These are phyloP conservation scores for Atrichornis clamosus DNA, from an alignment of 2,113 vertebrate genomes.

Conservation along the genomic window DNA sequence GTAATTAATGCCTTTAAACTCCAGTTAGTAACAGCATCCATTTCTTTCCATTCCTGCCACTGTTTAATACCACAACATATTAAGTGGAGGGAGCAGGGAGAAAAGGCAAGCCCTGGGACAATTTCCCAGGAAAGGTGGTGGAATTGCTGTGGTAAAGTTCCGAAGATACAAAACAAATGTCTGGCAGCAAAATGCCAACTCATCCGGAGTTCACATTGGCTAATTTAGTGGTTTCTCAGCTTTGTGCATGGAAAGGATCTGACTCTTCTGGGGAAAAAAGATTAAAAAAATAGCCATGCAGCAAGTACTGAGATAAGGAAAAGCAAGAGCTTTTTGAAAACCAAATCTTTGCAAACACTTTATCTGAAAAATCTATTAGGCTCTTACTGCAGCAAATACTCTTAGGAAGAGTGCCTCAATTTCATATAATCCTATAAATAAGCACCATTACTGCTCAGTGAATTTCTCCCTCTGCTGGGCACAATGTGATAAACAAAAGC, in stretches of 20 bases:
- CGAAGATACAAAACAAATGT: not conserved
- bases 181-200: not conserved
- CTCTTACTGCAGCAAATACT: not conserved
- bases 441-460: not conserved
- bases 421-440: not conserved
- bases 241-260: not conserved
- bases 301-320: not conserved
- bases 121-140: not conserved
- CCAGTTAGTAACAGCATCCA: not conserved
- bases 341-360: not conserved
- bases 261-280: not conserved
- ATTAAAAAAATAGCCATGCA: not conserved
- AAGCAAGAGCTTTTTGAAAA: not conserved
- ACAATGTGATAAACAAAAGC: not conserved
- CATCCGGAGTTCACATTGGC: not conserved
- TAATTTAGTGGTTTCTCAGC: not conserved
- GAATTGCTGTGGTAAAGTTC: not conserved
- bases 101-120: not conserved
- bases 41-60: not conserved
- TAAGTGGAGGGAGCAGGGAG: too few species aligned
- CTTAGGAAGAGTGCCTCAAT: not conserved
- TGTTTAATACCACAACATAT: not conserved
- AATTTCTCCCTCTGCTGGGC: slow-evolving; percentile 37
- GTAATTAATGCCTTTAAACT: not conserved
- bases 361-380: not conserved